Conservation (phyloP, 2,888 invertebrate species). For the Scaptomyza parva region DNA sequence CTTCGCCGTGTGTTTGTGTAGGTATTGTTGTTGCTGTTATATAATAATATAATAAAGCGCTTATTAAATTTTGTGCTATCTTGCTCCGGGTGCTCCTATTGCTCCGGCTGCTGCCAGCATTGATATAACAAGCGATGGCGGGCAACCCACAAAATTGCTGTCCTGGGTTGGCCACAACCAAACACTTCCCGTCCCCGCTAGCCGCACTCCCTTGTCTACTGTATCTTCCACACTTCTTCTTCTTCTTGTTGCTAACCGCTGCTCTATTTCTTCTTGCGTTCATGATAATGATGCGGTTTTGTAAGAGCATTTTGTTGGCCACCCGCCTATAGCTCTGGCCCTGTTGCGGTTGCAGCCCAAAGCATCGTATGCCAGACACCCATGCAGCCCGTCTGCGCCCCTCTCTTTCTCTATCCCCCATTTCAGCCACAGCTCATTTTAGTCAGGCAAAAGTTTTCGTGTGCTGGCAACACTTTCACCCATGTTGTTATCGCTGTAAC, state of each 20-base stretch:
- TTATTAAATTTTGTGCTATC: slow-evolving; percentile 70
- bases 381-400: slow-evolving; percentile 20
- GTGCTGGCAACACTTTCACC: slow-evolving; percentile 67
- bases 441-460: slow-evolving; percentile 58
- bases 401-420: not conserved
- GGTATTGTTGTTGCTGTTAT: slow-evolving; percentile 44
- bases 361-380: slow-evolving; percentile 20
- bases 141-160: slow-evolving; percentile 68
- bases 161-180: slow-evolving; percentile 57
- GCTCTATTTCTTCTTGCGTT: slow-evolving; percentile 65
- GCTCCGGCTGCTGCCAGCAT: slow-evolving; percentile 30
- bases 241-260: slow-evolving; percentile 28
- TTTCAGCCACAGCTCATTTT: slow-evolving; percentile 22
- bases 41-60: slow-evolving; percentile 78
- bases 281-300: slow-evolving; percentile 75
- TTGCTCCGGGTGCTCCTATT: slow-evolving; percentile 15
- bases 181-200: slow-evolving; percentile 49
- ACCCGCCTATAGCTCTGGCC: slow-evolving; percentile 12
- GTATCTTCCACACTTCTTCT: not conserved
- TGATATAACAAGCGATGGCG: slow-evolving; percentile 57
- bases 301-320: slow-evolving; percentile 64
- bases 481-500: slow-evolving; percentile 47
- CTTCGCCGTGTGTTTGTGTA: slow-evolving; percentile 35
- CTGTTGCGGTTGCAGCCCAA: slow-evolving; percentile 42
- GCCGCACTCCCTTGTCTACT: not conserved